Percentiles rank a stretch among this genome's conserved stretches.
Conservation (phyloP, 2,797 vertebrate genomes). For the Poeciliopsis paucimaculata region DNA sequence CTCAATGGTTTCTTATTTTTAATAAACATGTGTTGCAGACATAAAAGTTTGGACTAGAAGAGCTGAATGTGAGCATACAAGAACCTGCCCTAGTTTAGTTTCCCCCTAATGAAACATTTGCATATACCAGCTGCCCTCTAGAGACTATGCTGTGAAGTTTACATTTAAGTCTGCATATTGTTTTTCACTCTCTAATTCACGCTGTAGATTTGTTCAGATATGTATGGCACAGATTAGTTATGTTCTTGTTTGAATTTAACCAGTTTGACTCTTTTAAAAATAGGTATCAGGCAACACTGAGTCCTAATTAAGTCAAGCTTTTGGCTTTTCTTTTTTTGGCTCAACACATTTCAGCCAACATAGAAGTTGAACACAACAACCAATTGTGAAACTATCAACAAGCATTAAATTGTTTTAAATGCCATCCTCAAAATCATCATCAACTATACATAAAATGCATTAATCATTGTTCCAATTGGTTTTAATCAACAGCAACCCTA, state of each 20-base stretch:
- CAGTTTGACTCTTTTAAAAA: not conserved
- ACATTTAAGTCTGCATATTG: not conserved
- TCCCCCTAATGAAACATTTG: constrained; percentile 1
- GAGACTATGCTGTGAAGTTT: not conserved
- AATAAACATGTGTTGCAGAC: not conserved
- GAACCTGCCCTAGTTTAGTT: not conserved
- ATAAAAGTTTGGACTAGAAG: not conserved
- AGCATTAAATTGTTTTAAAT: not conserved
- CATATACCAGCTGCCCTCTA: not conserved
- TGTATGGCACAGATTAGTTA: not conserved
- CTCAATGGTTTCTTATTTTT: not conserved
- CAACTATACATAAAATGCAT: too few relatives aligned
- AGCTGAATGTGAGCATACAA: not conserved
- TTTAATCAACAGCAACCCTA: not conserved
- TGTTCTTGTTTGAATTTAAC: not conserved
- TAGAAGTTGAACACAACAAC: not conserved
- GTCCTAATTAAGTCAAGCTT: not conserved
- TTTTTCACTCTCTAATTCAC: not conserved
- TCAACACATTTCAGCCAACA: not conserved
- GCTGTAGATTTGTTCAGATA: not conserved
- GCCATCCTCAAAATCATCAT: not conserved
- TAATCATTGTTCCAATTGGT: not conserved
- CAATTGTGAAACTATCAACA: not conserved
- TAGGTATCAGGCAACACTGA: not conserved
- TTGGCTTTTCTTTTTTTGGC: not conserved